Base-by-base conservation (phyloP, 2,113 vertebrate genomes). In the Ptychochromis oligacanthus region DNA sequence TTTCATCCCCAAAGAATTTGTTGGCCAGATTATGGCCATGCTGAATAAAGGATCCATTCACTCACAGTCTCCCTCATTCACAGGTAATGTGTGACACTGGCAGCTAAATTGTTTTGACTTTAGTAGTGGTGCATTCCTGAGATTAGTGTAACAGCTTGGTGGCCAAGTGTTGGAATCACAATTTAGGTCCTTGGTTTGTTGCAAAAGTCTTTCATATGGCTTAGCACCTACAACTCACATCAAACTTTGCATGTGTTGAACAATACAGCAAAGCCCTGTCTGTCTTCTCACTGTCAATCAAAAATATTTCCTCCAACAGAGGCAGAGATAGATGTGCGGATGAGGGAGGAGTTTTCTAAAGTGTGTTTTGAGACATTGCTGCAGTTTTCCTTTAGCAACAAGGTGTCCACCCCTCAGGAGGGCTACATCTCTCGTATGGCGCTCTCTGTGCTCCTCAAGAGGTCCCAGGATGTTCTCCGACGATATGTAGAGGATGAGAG, bases 1-100 rank as follows among this genome's bases (percentile, higher is more conserved):
- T 94, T 99, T 99, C 93, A 99, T 99, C 95, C 98, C 98, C 90
- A 99, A 98, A 96, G 98, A 99, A 85, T 99, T 99, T 95, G 98
- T 99, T 82, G 97, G 97, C 80, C 97, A 98, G 77, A 99, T 99
- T 91, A 99, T 99, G 98, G 94, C 97, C n/a, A 99, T 99, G 98
- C 97, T 99, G 67, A 99, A 99, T 92, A 97, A 96, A 95, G 98
- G 98, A 28, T 99, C 98, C 43, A 99, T 99, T 94, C 98, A 99
- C 93, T 99, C 98, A n/a, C 98, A 99, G 92, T 97, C 98, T 1
- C 97, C 98, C 56, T 99, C 98, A 0, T 99, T 99, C 93, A 99
- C 98, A 96, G 98, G 98, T 99, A 95, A 76, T 28, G 20, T 49
- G 6, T 4, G 14, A 9, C 15, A 81, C 34, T 55, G 22, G n/a